Evolutionary conservation across 2,113 vertebrate genomes (phyloP).

Genomic region (Oxyura jamaicensis): DNA sequence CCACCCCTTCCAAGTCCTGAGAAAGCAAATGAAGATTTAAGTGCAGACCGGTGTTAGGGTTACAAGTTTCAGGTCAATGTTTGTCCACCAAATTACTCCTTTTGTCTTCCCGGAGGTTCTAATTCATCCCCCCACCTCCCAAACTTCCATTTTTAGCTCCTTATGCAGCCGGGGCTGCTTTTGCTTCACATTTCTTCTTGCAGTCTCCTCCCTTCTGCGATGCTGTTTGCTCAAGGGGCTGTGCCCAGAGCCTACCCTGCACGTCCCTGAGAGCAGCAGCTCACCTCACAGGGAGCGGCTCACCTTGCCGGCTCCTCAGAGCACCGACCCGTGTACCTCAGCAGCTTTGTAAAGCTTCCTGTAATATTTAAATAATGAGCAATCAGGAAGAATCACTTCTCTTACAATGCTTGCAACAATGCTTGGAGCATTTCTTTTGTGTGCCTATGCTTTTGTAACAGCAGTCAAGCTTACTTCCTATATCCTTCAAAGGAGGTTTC

Average conservation of each 20-base stretch:
- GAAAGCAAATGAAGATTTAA: not conserved
- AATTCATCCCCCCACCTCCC: not conserved
- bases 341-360: not conserved
- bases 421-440: not conserved
- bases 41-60: not conserved
- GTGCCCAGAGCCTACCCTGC: not conserved
- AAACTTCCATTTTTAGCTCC: not conserved
- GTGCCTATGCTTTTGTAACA: not conserved
- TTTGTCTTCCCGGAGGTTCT: not conserved
- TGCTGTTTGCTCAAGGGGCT: not conserved
- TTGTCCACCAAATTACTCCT: not conserved
- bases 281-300: not conserved
- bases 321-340: not conserved
- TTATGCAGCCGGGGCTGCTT: not conserved
- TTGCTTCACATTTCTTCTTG: not conserved
- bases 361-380: not conserved
- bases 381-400: not conserved
- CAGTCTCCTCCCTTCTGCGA: not conserved
- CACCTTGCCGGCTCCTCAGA: not conserved
- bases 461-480: not conserved
- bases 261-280: not conserved
- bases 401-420: not conserved
- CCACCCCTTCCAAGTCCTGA: constrained; percentile 94
- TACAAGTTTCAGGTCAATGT: not conserved
- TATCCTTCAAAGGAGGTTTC: not conserved